Evolutionary conservation across 2,888 invertebrate genomes (phyloP), one percentile per base, ranked within the genome.

Genomic region (Pheosia gnoma): DNA sequence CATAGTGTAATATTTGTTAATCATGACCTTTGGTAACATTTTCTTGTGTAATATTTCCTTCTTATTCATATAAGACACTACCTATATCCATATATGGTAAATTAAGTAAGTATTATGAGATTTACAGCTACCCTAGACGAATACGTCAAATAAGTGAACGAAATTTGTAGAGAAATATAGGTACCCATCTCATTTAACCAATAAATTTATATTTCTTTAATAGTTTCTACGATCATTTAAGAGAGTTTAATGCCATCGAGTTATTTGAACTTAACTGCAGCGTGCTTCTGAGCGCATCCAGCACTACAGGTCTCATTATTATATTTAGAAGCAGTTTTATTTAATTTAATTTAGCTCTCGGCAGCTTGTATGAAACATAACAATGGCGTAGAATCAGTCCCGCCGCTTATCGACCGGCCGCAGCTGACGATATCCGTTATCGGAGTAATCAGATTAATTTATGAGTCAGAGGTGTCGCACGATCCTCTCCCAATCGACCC

Each of bases 391-490:
- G 70, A 68, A 75, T 68, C 75, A 66, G 74, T 25, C 71, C 70
- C 78, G 75, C 66, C 72, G 72, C 70, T 74, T 79, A 83, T 80
- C 78, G 79, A 77, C 70, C 77, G 74, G 72, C 77, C 72, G 67
- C 70, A 25, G 25, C 70, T n/a, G 67, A 69, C 80, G 87, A 86
- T 89, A 89, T 79, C 77, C 63, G 80, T 81, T 88, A 89, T 90
- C 89, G 81, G 68, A 62, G 72, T 87, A 88, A 90, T 91, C 88
- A 82, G 86, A 88, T 89, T 90, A 90, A 88, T 90, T 87, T 84
- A 81, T 86, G 86, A 88, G 75, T 88, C 88, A 87, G 69, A 68
- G 77, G 72, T 76, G 81, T 77, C 73, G 74, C 74, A 66, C 73
- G 67, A 66, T 67, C 70, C 79, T 77, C 77, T 72, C 73, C 66